Evolutionary conservation across 37 sponge, comb jelly and placozoan species (phyloP), one percentile per base, ranked within the genome.

Genomic region (Halisarca cf. caerulea): DNA sequence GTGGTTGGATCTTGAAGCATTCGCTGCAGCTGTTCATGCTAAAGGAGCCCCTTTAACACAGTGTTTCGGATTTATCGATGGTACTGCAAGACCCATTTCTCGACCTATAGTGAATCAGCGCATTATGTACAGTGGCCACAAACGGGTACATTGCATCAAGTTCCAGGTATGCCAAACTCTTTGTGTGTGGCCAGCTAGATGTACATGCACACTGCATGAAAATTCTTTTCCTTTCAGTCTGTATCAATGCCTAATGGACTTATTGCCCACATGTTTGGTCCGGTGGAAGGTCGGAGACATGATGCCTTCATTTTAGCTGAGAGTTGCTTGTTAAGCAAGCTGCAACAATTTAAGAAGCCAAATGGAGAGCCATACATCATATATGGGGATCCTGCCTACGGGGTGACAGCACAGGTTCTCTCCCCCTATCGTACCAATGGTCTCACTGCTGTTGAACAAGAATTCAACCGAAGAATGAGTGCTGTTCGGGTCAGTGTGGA

Each of bases 61-160:
- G 3, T 70, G 72, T 35, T 70, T 2, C 1, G 72, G 72, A 3
- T 70, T 70, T 11, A 35, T 70, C 5, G 72, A 70, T 8, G 72
- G 72, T 2, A 70, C 72, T 15, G 72, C 7, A 9, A 2, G 72
- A 4, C 72, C 72, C 38, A 70, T 70, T 2, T 3, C 37, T 2
- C 5, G 72, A 35, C 72, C 72, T 9, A 11, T 7, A 2, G 8
- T 9, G 34, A 3, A 70, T 36, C 72, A 70, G 36, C 72, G 72
- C 20, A 70, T 70, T 2, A 70, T 70, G 72, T 70, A 37, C 38
- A 70, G 60, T 59, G 60, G 60, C 4, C 60, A 59, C 7, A 59
- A 59, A 6, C 3, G 60, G 25, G 3, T 9, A 21, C 72, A 70
- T 8, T 70, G 72, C 7, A 23, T 70, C 21, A 70, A 70, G 72